phyloP scores from a whole-genome alignment of 2,797 vertebrate species.

The Yasuhikotakia modesta region DNA sequence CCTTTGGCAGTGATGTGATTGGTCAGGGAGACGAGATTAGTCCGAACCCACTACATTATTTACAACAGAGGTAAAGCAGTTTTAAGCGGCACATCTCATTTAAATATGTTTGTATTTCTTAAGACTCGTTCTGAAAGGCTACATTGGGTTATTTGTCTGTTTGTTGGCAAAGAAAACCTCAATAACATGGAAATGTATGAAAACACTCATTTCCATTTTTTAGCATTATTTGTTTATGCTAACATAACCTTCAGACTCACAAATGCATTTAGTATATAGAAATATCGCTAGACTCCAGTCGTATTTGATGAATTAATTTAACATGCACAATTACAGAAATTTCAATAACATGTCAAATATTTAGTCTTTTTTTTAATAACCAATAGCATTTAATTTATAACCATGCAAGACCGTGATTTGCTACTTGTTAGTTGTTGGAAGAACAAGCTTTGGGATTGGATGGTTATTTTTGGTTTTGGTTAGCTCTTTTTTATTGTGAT shows the following conservation, averaged over 20 bases:
- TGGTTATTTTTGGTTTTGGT: too few relatives aligned
- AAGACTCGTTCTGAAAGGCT: slow-evolving; percentile 6
- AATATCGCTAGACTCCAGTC: not conserved
- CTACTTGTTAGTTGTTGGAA: too few relatives aligned
- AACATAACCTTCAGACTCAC: slow-evolving; percentile 4
- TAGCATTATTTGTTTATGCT: not conserved
- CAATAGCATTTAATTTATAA: too few relatives aligned
- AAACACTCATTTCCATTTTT: not conserved
- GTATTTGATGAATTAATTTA: too few relatives aligned
- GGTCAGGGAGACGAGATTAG: slow-evolving; percentile 49
- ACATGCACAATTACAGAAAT: too few relatives aligned
- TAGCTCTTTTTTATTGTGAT: too few relatives aligned
- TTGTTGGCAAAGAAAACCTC: not conserved
- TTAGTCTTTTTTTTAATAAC: too few relatives aligned
- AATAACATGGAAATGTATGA: not conserved
- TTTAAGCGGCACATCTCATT: not conserved
- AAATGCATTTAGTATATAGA: not conserved
- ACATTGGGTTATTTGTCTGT: not conserved
- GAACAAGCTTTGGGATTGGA: too few relatives aligned
- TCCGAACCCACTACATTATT: slow-evolving; percentile 48
- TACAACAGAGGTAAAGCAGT: slow-evolving; percentile 7
- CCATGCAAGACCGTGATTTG: too few relatives aligned
- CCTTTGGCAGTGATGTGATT: slow-evolving; percentile 40
- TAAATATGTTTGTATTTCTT: not conserved
- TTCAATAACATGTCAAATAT: too few relatives aligned